These are phyloP conservation scores for Halichoerus grypus DNA, from an alignment of 2,113 vertebrate genomes.

Conservation along the genomic window DNA sequence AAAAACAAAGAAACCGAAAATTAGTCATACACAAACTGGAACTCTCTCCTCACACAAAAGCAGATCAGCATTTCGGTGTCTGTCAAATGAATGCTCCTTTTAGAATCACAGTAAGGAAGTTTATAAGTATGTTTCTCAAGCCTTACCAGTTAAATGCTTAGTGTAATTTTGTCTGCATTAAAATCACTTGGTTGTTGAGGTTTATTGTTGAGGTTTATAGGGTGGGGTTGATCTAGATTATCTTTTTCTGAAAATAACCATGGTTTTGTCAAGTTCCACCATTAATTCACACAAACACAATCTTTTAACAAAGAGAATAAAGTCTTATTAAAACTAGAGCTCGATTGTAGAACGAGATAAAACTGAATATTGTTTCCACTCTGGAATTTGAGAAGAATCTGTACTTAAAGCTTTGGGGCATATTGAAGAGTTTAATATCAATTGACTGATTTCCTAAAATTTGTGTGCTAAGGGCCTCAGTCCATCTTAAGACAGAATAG, in stretches of 20 bases:
- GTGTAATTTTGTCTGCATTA: neutral
- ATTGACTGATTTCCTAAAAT: neutral
- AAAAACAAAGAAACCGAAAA: constrained; percentile 12
- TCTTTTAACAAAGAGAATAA: neutral
- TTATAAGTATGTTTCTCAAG: neutral
- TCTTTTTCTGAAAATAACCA: neutral
- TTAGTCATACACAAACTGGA: neutral
- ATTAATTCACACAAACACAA: neutral
- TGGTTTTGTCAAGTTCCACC: neutral
- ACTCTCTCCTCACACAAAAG: neutral
- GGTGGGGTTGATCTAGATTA: neutral
- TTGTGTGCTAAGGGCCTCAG: neutral
- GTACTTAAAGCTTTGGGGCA: neutral
- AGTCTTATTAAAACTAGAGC: neutral
- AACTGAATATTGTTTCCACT: neutral
- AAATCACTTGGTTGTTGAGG: neutral
- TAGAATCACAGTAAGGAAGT: neutral
- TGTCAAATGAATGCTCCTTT: neutral
- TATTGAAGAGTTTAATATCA: neutral
- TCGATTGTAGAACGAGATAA: neutral
- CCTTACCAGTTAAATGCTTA: neutral
- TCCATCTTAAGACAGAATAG: neutral
- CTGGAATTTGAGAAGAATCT: neutral
- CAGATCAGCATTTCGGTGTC: neutral
- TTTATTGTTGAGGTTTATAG: neutral